Percentiles rank a stretch among this genome's conserved stretches.
Evolutionary conservation across 2,888 invertebrate species (phyloP).

Genomic region (Ochropleura leucogaster): DNA sequence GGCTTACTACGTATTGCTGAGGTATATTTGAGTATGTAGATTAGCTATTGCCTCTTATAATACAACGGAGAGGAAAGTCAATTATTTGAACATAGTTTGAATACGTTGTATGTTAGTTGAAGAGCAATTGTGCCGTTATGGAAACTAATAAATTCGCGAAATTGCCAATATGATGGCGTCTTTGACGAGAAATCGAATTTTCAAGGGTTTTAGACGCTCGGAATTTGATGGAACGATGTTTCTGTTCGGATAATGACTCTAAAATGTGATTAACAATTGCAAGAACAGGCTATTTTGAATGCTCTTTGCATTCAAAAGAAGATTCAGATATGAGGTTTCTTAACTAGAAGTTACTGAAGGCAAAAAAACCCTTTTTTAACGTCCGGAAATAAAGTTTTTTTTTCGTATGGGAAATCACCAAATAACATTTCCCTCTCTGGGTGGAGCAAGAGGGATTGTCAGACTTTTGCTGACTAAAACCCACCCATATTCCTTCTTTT

Average conservation of each 20-base stretch:
- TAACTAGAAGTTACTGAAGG: not conserved
- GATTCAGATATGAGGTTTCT: not conserved
- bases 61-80: constrained; percentile 81
- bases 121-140: constrained; percentile 78
- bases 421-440: too few relatives aligned
- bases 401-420: too few relatives aligned
- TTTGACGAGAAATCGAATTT: constrained; percentile 75
- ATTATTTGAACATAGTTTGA: constrained; percentile 86
- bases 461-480: too few relatives aligned
- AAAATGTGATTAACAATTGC: constrained; percentile 22
- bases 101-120: constrained; percentile 76
- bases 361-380: not conserved
- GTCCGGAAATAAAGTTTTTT: not conserved
- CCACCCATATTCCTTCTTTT: too few relatives aligned
- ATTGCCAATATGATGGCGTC: constrained; percentile 76
- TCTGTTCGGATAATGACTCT: constrained; percentile 39
- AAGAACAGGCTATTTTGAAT: too few relatives aligned
- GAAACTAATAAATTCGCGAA: constrained; percentile 80
- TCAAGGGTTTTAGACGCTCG: constrained; percentile 61
- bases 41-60: constrained; percentile 86
- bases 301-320: too few relatives aligned
- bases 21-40: constrained; percentile 87
- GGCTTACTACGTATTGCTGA: constrained; percentile 75
- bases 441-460: too few relatives aligned
- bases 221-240: constrained; percentile 45